These are phyloP conservation scores for Diglossa cyanea DNA, from an alignment of 2,797 vertebrate genomes.

Conservation along the genomic window DNA sequence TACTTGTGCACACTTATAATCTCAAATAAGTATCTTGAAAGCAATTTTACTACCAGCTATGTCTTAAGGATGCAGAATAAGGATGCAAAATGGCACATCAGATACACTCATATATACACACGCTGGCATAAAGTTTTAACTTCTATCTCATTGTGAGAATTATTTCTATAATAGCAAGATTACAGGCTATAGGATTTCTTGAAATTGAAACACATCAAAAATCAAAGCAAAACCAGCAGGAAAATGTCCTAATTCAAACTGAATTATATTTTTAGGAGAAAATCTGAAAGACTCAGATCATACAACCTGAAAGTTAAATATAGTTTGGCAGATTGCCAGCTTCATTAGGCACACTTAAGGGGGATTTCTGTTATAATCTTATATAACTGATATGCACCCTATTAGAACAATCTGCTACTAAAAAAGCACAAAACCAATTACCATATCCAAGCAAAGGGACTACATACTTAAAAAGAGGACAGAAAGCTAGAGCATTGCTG, in stretches of 20 bases:
- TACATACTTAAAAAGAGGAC: background rate
- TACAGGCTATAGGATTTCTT: background rate
- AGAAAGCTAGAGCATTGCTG: background rate
- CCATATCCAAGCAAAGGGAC: background rate
- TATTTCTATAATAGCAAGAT: background rate
- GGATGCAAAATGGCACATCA: background rate
- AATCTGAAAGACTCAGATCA: background rate
- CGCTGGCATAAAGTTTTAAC: background rate
- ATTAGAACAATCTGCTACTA: background rate
- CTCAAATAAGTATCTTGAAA: background rate
- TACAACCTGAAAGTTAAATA: background rate
- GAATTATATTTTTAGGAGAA: background rate
- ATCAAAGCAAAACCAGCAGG: background rate
- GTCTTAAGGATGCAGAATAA: background rate
- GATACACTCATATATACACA: background rate
- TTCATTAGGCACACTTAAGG: background rate
- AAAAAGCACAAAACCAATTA: background rate
- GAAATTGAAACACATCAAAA: background rate
- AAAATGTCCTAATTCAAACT: background rate
- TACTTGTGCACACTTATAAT: background rate
- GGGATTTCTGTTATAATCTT: conserved; percentile 12
- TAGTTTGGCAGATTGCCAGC: background rate
- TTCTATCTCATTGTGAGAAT: background rate
- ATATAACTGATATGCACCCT: background rate
- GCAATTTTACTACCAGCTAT: background rate